Evolutionary conservation across 2,113 vertebrate genomes (phyloP).

Genomic region (Choloepus hoffmanni): DNA sequence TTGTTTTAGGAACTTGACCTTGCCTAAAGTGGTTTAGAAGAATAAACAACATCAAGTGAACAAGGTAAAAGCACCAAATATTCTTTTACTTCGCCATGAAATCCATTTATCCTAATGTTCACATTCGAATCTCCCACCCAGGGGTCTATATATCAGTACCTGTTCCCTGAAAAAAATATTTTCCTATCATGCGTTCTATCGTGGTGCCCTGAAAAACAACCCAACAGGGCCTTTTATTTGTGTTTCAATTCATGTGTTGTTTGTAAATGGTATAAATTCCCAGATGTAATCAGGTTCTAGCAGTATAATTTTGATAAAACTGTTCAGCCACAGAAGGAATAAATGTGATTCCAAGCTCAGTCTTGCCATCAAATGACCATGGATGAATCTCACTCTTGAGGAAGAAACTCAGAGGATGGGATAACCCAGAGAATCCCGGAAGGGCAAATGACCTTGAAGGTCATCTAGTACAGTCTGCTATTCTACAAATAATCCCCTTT

Average conservation of each 20-base stretch:
- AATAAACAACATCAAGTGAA: slow-evolving; percentile 20
- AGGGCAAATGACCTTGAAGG: background rate
- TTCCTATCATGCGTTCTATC: slow-evolving; percentile 18
- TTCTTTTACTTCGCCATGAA: background rate
- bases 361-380: slow-evolving; percentile 17
- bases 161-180: background rate
- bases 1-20: slow-evolving; percentile 52
- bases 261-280: slow-evolving; percentile 63
- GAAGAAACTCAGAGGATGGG: background rate
- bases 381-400: slow-evolving; percentile 3
- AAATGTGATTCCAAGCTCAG: slow-evolving; percentile 50
- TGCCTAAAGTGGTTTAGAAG: slow-evolving; percentile 57
- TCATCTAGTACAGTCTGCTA: background rate
- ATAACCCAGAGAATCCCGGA: slow-evolving; percentile 18
- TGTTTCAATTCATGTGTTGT: slow-evolving; percentile 50
- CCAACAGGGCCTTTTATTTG: slow-evolving; percentile 59
- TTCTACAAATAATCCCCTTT: background rate
- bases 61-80: background rate
- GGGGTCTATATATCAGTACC: background rate
- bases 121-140: background rate
- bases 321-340: slow-evolving; percentile 27
- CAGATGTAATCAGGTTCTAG: slow-evolving; percentile 29
- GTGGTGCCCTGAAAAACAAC: background rate
- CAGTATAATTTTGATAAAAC: slow-evolving; percentile 60
- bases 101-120: slow-evolving; percentile 48